Evolutionary conservation across 2,888 invertebrate genomes (phyloP).

Genomic region (Mamestra brassicae): DNA sequence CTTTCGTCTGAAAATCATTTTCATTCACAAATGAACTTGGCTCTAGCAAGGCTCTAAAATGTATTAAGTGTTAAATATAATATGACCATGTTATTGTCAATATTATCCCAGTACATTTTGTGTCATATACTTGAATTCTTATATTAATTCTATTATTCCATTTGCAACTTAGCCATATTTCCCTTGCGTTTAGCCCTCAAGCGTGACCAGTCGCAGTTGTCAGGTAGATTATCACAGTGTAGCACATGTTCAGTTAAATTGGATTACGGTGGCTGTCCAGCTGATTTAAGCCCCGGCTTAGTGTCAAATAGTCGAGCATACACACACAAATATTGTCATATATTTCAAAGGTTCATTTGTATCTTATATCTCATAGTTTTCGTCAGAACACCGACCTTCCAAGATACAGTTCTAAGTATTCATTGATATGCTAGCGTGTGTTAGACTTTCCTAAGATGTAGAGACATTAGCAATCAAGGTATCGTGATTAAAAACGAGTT

Average conservation of each 20-base stretch:
- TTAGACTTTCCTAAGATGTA: slow-evolving; percentile 48
- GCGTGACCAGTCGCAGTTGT: slow-evolving; percentile 25
- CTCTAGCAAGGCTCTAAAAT: background rate
- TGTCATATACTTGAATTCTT: background rate
- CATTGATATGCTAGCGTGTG: slow-evolving; percentile 37
- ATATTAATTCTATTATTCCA: background rate
- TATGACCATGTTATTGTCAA: background rate
- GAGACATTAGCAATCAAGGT: slow-evolving; percentile 53
- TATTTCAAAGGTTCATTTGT: background rate
- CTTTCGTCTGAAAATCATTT: background rate
- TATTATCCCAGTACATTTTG: too few relatives aligned
- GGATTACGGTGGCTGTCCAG: slow-evolving; percentile 48
- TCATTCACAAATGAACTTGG: background rate
- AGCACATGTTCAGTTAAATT: slow-evolving; percentile 56
- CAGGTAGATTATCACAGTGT: slow-evolving; percentile 34
- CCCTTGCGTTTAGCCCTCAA: slow-evolving; percentile 17
- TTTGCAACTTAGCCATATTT: slow-evolving; percentile 17
- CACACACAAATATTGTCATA: slow-evolving; percentile 28
- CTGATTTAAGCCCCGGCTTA: slow-evolving; percentile 48
- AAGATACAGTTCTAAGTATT: slow-evolving; percentile 48
- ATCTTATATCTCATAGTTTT: slow-evolving; percentile 1
- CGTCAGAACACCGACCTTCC: slow-evolving; percentile 16
- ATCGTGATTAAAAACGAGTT: slow-evolving; percentile 65
- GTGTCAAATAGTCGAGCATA: slow-evolving; percentile 30
- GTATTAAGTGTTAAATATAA: background rate